Conservation (phyloP, 1,140 invertebrate species). For the Odontomachus brunneus region DNA sequence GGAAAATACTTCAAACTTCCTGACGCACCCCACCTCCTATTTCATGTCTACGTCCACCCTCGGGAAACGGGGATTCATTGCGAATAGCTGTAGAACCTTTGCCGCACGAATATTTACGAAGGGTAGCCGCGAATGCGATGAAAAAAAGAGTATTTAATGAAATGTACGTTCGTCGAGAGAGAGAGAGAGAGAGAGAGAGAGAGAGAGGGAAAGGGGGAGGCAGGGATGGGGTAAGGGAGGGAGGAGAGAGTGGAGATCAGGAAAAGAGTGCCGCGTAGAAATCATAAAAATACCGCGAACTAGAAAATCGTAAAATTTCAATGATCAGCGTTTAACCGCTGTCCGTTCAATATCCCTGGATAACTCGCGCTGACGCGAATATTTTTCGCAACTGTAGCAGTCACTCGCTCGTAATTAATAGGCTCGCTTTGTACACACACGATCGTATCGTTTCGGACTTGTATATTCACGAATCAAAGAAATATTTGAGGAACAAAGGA, state of each 20-base stretch:
- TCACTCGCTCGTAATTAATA: slow-evolving; percentile 49
- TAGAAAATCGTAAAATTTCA: slow-evolving; percentile 60
- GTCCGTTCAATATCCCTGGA: slow-evolving; percentile 35
- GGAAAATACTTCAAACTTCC: slow-evolving; percentile 53
- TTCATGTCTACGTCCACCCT: slow-evolving; percentile 42
- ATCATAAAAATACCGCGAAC: slow-evolving; percentile 60
- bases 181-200: neutral
- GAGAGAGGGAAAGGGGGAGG: neutral
- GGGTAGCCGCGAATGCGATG: slow-evolving; percentile 28
- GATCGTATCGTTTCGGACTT: too few relatives aligned
- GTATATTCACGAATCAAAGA: too few relatives aligned
- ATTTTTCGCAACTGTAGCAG: slow-evolving; percentile 26
- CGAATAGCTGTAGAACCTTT: slow-evolving; percentile 60
- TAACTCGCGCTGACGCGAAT: slow-evolving; percentile 12
- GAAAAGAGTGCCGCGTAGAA: slow-evolving; percentile 25
- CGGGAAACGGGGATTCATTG: slow-evolving; percentile 48
- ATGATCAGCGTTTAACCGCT: slow-evolving; percentile 53
- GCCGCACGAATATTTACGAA: slow-evolving; percentile 61
- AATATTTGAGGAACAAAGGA: neutral
- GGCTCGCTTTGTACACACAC: neutral
- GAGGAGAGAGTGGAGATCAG: neutral
- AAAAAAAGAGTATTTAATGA: slow-evolving; percentile 58
- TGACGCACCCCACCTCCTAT: slow-evolving; percentile 4
- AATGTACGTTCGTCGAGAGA: slow-evolving; percentile 33
- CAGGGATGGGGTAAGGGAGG: neutral